Conservation (phyloP, 2,888 invertebrate species). For the Cremastinae sp. region DNA sequence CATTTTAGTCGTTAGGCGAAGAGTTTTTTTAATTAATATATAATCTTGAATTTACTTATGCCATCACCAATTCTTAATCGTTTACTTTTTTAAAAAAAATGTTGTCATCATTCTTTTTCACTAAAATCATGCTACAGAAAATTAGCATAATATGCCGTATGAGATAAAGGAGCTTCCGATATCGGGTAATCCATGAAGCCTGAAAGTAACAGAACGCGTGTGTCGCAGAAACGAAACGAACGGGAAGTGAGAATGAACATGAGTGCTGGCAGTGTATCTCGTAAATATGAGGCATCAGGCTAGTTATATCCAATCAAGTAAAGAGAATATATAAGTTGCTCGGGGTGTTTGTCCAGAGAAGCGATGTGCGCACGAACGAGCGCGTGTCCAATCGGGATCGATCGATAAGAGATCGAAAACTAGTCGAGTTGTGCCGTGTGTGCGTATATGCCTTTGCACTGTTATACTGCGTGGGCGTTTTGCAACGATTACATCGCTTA, state of each 20-base stretch:
- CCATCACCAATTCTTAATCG: no score
- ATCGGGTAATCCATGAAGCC: no score
- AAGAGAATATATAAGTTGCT: constrained; percentile 33
- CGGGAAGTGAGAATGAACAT: constrained; percentile 55
- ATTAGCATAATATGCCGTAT: no score
- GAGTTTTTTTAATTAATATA: no score
- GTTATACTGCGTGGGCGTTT: constrained; percentile 54
- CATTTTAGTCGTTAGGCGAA: no score
- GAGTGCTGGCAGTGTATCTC: constrained; percentile 45
- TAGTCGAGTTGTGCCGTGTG: constrained; percentile 47
- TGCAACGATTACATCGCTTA: constrained; percentile 56
- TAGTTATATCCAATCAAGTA: constrained; percentile 51
- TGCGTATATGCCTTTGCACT: constrained; percentile 42
- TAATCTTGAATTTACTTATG: no score
- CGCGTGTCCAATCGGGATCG: constrained; percentile 40
- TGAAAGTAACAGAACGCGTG: no score
- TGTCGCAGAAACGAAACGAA: constrained; percentile 42
- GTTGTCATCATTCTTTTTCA: no score
- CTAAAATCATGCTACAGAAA: no score
- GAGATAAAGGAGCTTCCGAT: no score
- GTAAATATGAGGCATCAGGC: constrained; percentile 57
- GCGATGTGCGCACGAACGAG: constrained; percentile 3
- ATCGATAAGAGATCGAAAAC: constrained; percentile 60
- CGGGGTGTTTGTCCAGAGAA: constrained; percentile 21
- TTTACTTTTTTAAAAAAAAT: no score